Base-by-base conservation (phyloP, 2,888 invertebrate species). In the Leucoma salicis region DNA sequence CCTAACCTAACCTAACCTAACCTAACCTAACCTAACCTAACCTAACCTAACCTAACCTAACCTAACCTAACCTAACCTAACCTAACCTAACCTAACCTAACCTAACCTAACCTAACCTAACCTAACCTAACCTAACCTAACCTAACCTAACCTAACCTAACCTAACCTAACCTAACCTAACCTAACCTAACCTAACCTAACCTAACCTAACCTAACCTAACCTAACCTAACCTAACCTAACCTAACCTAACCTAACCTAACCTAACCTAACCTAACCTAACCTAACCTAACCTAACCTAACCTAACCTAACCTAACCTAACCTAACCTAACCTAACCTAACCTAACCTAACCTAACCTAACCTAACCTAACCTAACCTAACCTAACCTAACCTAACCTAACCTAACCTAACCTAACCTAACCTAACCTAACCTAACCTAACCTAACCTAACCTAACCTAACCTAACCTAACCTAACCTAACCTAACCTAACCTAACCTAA, bases 31-130 rank as follows among this genome's bases (percentile, higher is more conserved):
- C 45, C 47, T 45, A 46, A 49, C 47, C 46, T 46, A 46, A 49
- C 49, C 48, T 52, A 52, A 52, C 49, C 49, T 49, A 53, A 49
- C 50, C 50, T 46, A 50, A 50, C 50, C 50, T 50, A 50, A 50
- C 50, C 50, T 46, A 46, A 47, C 51, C 51, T 51, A 51, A 47
- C 50, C 50, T 51, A 50, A 46, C 50, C 46, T 50, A 50, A 50
- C 50, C 50, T 50, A 50, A 50, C 50, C 50, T 50, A 49, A 49
- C 49, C 49, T 49, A 49, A 49, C 49, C 49, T 49, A 49, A 49
- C 49, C 49, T 49, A 46, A 46, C 49, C 49, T 49, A 46, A 46
- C 49, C 49, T 49, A 46, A 46, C 49, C 49, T 49, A 46, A 46
- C 49, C 49, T 43, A 43, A 40, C 43, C 42, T 40, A 40, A 38